Percentiles rank a stretch among this genome's conserved stretches.
Conservation (phyloP, 2,888 invertebrate species). For the Crepidodera aurea region DNA sequence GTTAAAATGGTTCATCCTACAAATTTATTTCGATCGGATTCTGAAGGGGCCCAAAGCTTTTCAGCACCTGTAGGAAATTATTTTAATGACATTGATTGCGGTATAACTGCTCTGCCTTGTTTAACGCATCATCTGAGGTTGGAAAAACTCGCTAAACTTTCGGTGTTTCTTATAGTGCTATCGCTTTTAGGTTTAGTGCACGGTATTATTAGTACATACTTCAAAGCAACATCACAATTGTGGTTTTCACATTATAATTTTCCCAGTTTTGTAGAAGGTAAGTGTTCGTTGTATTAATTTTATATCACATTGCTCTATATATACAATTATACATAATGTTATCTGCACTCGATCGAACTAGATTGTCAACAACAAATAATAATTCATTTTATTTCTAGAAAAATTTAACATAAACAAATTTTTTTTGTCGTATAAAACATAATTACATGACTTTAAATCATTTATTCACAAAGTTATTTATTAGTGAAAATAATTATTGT, state of each 20-base stretch:
- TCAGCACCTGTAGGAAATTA: conserved; percentile 52
- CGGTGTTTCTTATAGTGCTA: conserved; percentile 61
- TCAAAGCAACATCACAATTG: conserved; percentile 63
- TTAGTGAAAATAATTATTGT: conserved; percentile 1
- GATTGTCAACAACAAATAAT: neutral
- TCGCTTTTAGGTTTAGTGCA: conserved; percentile 59
- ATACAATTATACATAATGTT: neutral
- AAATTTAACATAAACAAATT: too few relatives aligned
- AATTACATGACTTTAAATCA: too few relatives aligned
- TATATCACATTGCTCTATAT: neutral
- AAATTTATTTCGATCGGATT: conserved; percentile 53
- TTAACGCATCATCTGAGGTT: conserved; percentile 57
- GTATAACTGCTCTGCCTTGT: conserved; percentile 61
- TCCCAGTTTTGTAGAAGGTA: conserved; percentile 61
- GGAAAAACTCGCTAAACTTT: conserved; percentile 61
- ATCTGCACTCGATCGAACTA: neutral
- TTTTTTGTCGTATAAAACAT: too few relatives aligned
- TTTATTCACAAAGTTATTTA: neutral
- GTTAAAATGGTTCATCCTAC: conserved; percentile 54
- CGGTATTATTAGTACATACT: conserved; percentile 63
- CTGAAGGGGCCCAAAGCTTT: conserved; percentile 48
- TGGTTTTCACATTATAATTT: conserved; percentile 62
- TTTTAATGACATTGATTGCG: conserved; percentile 62
- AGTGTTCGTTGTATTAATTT: conserved; percentile 40
- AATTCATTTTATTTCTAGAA: too few relatives aligned